These are phyloP conservation scores for Netelia melanura DNA, from an alignment of 2,888 invertebrate species.

Conservation along the genomic window DNA sequence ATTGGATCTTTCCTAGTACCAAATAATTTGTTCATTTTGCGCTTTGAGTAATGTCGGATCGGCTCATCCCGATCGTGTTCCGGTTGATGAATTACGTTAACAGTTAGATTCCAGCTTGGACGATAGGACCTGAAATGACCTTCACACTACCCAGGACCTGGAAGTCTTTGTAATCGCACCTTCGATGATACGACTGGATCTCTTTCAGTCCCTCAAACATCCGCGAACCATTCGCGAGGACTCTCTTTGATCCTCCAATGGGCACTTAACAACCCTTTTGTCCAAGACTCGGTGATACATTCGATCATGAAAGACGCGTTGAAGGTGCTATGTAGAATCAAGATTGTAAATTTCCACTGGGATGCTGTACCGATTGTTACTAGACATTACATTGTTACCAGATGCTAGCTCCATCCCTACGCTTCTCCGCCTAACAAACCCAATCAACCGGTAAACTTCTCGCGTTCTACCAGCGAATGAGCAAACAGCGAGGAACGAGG, in stretches of 20 bases:
- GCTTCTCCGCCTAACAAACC: background rate
- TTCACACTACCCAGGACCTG: background rate
- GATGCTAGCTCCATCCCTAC: constrained; percentile 17
- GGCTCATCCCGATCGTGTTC: background rate
- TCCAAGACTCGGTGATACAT: background rate
- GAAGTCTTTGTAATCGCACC: background rate
- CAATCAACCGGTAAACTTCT: constrained; percentile 33
- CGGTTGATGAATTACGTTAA: no score
- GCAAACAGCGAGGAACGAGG: constrained; percentile 16
- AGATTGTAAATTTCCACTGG: background rate
- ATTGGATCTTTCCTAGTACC: background rate
- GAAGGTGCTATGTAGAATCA: background rate
- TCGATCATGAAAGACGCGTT: constrained; percentile 15
- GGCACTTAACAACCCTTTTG: background rate
- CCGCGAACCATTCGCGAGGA: background rate
- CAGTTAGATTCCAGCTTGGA: background rate
- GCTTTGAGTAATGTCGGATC: background rate
- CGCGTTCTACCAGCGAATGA: constrained; percentile 3
- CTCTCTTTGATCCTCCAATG: constrained; percentile 5
- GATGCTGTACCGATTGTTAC: background rate
- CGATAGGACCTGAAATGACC: background rate
- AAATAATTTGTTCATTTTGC: background rate
- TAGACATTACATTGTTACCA: background rate
- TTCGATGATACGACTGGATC: background rate
- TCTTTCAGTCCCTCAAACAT: background rate